Conservation (phyloP, 2,113 vertebrate species). For the Actenoides hombroni region DNA sequence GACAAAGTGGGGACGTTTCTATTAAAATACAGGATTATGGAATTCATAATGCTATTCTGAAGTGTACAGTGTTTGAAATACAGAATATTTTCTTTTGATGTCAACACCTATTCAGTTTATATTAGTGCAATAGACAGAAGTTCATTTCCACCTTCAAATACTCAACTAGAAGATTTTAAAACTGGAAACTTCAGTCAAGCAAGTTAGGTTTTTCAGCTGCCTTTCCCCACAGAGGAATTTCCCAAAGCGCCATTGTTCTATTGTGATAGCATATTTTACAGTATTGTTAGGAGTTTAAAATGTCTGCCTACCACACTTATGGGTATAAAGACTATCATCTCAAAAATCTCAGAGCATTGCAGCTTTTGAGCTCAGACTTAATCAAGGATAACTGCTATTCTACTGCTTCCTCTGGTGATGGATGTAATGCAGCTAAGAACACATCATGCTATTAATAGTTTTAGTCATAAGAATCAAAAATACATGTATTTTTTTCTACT, state of each 20-base stretch:
- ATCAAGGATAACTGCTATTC: not conserved
- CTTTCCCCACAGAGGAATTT: not conserved
- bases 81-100: not conserved
- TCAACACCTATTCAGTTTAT: not conserved
- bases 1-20: not conserved
- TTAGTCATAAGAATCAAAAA: not conserved
- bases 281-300: not conserved
- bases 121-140: not conserved
- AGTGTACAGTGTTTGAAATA: not conserved
- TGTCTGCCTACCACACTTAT: not conserved
- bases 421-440: not conserved
- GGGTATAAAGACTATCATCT: not conserved
- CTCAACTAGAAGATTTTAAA: not conserved
- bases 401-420: not conserved
- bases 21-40: not conserved
- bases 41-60: not conserved
- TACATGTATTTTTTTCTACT: not conserved
- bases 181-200: not conserved
- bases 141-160: not conserved
- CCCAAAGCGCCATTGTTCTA: not conserved
- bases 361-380: not conserved
- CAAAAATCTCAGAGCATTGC: not conserved
- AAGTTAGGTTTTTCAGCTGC: not conserved
- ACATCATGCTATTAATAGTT: not conserved
- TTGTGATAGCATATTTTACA: not conserved